These are phyloP conservation scores for Perca flavescens DNA, from an alignment of 2,113 vertebrate species.

Conservation along the genomic window DNA sequence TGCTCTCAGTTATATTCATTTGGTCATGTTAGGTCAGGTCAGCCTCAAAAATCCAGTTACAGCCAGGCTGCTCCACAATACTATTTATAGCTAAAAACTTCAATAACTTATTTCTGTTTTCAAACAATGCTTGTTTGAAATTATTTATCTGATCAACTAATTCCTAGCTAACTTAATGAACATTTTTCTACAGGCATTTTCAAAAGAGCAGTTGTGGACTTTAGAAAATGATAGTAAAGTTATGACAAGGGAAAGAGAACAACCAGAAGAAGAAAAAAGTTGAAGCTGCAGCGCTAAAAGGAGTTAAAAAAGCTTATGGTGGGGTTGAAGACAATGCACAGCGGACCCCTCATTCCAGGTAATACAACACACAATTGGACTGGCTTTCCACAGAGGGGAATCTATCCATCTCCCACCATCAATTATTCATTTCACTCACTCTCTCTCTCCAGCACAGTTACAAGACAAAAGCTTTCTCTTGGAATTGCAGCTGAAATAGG, in stretches of 20 bases:
- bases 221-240: neutral
- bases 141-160: neutral
- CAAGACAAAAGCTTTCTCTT: conserved; percentile 70
- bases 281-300: conserved; percentile 24
- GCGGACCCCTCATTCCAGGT: conserved; percentile 56
- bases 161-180: neutral
- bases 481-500: conserved; percentile 67
- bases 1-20: neutral
- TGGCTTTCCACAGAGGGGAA: conserved; percentile 63
- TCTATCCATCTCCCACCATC: conserved; percentile 74
- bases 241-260: neutral
- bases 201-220: neutral
- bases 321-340: conserved; percentile 54
- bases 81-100: neutral
- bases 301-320: conserved; percentile 26
- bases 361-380: conserved; percentile 68
- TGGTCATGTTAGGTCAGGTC: neutral
- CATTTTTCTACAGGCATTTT: neutral
- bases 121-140: neutral
- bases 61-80: neutral
- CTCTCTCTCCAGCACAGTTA: conserved; percentile 53
- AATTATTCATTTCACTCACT: conserved; percentile 74
- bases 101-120: neutral
- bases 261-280: neutral
- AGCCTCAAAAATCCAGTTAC: neutral